Evolutionary conservation across 2,797 vertebrate genomes (phyloP).

Genomic region (Galago senegalensis): DNA sequence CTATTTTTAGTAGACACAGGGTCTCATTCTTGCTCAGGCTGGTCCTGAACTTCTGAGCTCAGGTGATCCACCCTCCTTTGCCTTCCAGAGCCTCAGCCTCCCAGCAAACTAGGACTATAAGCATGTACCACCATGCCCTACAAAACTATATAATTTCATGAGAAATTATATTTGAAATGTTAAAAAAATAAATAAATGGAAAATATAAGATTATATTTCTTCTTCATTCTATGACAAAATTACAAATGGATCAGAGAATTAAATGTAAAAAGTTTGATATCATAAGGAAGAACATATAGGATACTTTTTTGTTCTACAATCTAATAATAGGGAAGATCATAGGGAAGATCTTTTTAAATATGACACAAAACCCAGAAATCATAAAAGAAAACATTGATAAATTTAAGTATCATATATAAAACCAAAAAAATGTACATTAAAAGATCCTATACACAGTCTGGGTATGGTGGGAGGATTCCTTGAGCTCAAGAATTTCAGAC

Average conservation of each 20-base stretch:
- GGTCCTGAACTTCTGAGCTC: no score
- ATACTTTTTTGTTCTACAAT: not conserved
- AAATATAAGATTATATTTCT: conserved; percentile 48
- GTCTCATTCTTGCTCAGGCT: no score
- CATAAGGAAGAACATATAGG: conserved; percentile 5
- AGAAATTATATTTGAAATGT: conserved; percentile 48
- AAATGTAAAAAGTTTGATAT: conserved; percentile 27
- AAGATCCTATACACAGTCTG: conserved; percentile 7
- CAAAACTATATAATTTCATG: not conserved
- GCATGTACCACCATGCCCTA: no score
- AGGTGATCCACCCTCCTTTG: no score
- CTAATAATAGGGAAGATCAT: not conserved
- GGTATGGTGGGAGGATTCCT: no score
- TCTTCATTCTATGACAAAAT: conserved; percentile 7
- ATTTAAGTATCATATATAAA: conserved; percentile 40
- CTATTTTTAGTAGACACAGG: no score
- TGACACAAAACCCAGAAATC: conserved; percentile 23
- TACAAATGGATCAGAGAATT: conserved; percentile 49
- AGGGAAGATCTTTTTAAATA: not conserved
- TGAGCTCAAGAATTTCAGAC: no score
- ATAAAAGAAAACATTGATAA: conserved; percentile 18
- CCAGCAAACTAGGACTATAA: no score
- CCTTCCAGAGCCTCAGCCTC: no score
- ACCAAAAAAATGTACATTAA: conserved; percentile 5
- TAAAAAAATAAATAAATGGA: conserved; percentile 49